Evolutionary conservation across 2,113 vertebrate genomes (phyloP), one percentile per base, ranked within the genome.

Genomic region (Grammomys surdaster): DNA sequence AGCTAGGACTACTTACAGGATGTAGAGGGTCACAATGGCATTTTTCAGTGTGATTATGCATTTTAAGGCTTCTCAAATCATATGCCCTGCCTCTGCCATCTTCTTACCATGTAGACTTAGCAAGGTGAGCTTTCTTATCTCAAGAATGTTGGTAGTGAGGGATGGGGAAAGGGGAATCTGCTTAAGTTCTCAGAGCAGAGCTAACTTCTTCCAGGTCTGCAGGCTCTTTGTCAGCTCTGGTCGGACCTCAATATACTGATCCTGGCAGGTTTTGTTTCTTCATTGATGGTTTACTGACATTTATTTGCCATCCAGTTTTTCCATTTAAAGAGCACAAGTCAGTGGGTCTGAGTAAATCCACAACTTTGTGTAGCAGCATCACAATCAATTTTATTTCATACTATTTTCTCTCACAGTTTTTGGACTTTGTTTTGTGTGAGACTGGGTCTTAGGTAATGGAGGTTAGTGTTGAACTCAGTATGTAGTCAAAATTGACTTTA

Each of bases 181-280:
- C 24, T 11, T 1, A 8, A 51, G 76, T 19, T n/a, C 24, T 51
- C 54, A 28, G 11, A 54, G 26, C 1, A 3, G 24, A n/a, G 36
- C 20, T 2, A 6, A 56, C 17, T n/a, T 65, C 20, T n/a, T n/a
- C 40, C 33, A 60, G 40, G 43, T 46, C 51, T 33, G 36, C 95
- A 56, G 78, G 54, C 0, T 0, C 36, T 26, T 22, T 33, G 67
- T 72, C 40, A n/a, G 80, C 33, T 19, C 10, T 73, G 0, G 46
- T 81, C 85, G 22, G 85, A 70, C 85, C 58, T 31, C 11, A 5
- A 3, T 73, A 2, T 10, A 2, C 43, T 43, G 7, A 77, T 36
- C 60, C 33, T 28, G 16, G 70, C 76, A 67, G 58, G 65, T 88
- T 73, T 14, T 54, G 48, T 87, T 89, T 88, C 82, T 93, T 84